Evolutionary conservation across 2,888 invertebrate species (phyloP).

Genomic region (Patella pellucida): DNA sequence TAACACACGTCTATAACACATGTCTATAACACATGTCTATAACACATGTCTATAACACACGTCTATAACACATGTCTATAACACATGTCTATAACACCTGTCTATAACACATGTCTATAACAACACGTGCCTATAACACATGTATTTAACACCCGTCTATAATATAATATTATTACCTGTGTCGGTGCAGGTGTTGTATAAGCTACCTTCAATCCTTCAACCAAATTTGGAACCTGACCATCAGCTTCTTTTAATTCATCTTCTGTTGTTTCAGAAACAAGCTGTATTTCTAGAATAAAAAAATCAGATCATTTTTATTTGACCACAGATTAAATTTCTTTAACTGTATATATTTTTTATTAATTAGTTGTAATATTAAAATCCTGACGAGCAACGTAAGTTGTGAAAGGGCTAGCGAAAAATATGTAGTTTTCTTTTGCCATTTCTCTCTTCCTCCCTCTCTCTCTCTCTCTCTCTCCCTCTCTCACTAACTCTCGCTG

Average conservation of each 20-base stretch:
- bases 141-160: not conserved
- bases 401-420: no score
- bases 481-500: no score
- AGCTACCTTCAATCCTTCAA: constrained; percentile 78
- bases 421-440: no score
- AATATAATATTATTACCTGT: constrained; percentile 3
- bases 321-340: not conserved
- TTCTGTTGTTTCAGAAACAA: constrained; percentile 80
- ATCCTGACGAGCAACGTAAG: no score
- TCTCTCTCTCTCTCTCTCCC: no score
- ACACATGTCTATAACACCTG: not conserved
- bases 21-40: not conserved
- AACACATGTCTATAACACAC: not conserved
- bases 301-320: not conserved
- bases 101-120: no score
- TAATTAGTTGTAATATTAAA: no score
- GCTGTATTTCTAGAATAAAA: constrained; percentile 67
- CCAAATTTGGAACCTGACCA: constrained; percentile 66
- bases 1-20: not conserved
- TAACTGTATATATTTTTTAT: no score
- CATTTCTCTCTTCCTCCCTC: no score
- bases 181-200: constrained; percentile 77
- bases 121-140: not conserved
- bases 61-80: not conserved
- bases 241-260: constrained; percentile 69